Percentiles rank a stretch among this genome's conserved stretches.
Evolutionary conservation across 2,888 invertebrate genomes (phyloP).

Genomic region (Mactromeris polynyma): DNA sequence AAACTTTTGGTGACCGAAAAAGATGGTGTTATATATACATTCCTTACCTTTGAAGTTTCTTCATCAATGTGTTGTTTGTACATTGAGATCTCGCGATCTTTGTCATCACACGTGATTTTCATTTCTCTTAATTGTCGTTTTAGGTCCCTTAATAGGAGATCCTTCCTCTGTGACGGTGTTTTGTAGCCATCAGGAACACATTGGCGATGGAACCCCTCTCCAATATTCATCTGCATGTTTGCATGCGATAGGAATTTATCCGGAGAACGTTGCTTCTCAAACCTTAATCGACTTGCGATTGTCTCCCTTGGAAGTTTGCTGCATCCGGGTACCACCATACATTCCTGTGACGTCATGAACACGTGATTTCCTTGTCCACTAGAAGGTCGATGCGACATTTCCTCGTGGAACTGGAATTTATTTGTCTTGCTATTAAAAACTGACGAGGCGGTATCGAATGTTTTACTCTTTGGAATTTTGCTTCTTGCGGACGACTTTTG

Average conservation of each 20-base stretch:
- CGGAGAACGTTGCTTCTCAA: conserved; percentile 74
- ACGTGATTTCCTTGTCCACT: conserved; percentile 58
- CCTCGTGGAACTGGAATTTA: conserved; percentile 42
- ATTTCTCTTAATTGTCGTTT: conserved; percentile 75
- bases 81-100: conserved; percentile 71
- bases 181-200: conserved; percentile 74
- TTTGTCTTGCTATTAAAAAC: conserved; percentile 45
- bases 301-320: conserved; percentile 73
- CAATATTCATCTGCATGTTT: not conserved
- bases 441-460: conserved; percentile 53
- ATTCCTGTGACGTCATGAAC: conserved; percentile 71
- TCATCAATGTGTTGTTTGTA: conserved; percentile 71
- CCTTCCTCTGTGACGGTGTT: conserved; percentile 81
- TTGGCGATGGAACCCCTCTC: conserved; percentile 45
- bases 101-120: conserved; percentile 70
- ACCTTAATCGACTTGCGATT: conserved; percentile 75
- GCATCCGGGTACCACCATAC: conserved; percentile 69
- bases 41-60: conserved; percentile 68
- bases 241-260: conserved; percentile 56
- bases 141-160: conserved; percentile 73
- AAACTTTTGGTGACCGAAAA: too few species aligned
- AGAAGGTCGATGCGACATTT: not conserved
- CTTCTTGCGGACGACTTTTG: conserved; percentile 23
- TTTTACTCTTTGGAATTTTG: conserved; percentile 68
- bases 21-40: too few species aligned